Percentiles rank a stretch among this genome's conserved stretches.
These are phyloP conservation scores for Drepana arcuata DNA, from an alignment of 1,140 invertebrate species.

Conservation along the genomic window DNA sequence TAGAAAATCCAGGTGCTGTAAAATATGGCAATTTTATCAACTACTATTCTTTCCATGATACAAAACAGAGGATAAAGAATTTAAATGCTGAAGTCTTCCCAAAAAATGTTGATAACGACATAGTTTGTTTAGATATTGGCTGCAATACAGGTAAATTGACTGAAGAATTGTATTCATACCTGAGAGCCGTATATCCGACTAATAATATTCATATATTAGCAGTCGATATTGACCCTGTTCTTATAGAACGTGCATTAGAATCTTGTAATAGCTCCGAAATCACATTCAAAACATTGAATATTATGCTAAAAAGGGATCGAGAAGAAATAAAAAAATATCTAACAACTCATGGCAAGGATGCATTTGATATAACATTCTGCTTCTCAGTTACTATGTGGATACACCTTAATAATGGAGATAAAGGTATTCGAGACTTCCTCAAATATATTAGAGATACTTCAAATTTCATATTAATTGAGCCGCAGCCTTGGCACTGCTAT, in stretches of 20 bases:
- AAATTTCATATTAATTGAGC: constrained; percentile 80
- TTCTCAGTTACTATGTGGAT: constrained; percentile 93
- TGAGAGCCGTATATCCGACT: constrained; percentile 55
- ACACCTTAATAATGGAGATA: constrained; percentile 86
- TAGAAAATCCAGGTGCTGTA: constrained; percentile 80
- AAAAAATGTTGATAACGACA: constrained; percentile 24
- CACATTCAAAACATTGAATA: constrained; percentile 74
- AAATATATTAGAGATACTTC: constrained; percentile 68
- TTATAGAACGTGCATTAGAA: constrained; percentile 79
- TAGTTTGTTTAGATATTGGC: constrained; percentile 81
- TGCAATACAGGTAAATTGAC: constrained; percentile 86
- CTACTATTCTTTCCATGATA: constrained; percentile 86
- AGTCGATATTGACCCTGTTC: constrained; percentile 80
- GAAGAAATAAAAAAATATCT: constrained; percentile 63
- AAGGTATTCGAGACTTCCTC: constrained; percentile 76
- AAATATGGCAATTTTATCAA: constrained; percentile 88
- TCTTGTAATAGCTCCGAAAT: constrained; percentile 63
- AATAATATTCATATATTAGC: constrained; percentile 74
- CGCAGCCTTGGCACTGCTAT: constrained; percentile 88
- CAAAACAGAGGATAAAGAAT: constrained; percentile 75
- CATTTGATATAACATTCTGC: constrained; percentile 82
- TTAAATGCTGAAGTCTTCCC: constrained; percentile 77
- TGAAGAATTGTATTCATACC: constrained; percentile 70
- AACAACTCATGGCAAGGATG: constrained; percentile 36
- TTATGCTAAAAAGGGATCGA: constrained; percentile 69